These are phyloP conservation scores for Oppia nitens DNA, from an alignment of 1,140 invertebrate species.

Conservation along the genomic window DNA sequence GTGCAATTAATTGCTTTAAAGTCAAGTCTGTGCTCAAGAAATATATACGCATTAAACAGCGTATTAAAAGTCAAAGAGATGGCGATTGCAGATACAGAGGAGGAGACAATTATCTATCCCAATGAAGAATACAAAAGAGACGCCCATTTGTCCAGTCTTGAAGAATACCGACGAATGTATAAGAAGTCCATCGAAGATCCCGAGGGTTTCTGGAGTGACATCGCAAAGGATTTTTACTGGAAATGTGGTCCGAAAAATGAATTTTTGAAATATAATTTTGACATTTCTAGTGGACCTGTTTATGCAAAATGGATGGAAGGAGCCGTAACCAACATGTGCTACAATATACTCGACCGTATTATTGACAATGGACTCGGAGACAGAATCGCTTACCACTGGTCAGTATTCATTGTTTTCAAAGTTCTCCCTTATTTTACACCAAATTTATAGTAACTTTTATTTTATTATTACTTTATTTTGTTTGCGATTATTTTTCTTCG, in stretches of 20 bases:
- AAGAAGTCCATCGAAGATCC: conserved; percentile 68
- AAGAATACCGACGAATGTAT: conserved; percentile 66
- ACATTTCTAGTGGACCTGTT: conserved; percentile 68
- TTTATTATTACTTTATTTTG: neutral
- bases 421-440: neutral
- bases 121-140: conserved; percentile 16
- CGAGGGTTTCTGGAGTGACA: conserved; percentile 69
- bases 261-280: conserved; percentile 82
- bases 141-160: conserved; percentile 50
- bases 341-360: conserved; percentile 81
- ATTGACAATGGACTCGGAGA: conserved; percentile 66
- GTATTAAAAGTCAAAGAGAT: neutral
- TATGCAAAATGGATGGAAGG: conserved; percentile 87
- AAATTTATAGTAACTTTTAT: neutral
- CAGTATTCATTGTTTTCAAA: conserved; percentile 30
- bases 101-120: conserved; percentile 10
- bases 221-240: conserved; percentile 79
- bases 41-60: neutral
- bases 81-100: conserved; percentile 11
- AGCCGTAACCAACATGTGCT: conserved; percentile 83
- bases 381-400: conserved; percentile 88
- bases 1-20: too few species aligned
- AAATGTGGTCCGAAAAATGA: conserved; percentile 47
- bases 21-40: too few species aligned
- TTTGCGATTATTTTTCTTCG: neutral